These are phyloP conservation scores for Arge pagana DNA, from an alignment of 2,888 invertebrate genomes.

Conservation along the genomic window DNA sequence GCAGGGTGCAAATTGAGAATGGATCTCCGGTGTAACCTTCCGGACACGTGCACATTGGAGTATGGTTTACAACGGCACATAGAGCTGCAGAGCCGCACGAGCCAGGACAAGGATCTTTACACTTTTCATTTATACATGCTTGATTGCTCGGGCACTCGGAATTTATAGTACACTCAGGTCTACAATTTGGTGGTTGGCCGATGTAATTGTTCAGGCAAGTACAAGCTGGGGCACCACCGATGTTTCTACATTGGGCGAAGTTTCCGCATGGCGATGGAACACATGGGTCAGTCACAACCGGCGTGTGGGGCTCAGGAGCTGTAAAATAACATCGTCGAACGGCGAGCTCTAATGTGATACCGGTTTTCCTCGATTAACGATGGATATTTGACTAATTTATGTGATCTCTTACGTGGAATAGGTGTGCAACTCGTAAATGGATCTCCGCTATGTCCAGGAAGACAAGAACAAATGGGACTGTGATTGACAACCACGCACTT, in stretches of 20 bases:
- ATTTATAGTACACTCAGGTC: conserved; percentile 63
- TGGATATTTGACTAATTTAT: too few relatives aligned
- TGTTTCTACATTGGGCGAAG: conserved; percentile 63
- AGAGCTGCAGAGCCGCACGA: conserved; percentile 54
- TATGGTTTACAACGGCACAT: conserved; percentile 49
- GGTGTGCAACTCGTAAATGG: conserved; percentile 67
- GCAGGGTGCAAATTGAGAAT: conserved; percentile 41
- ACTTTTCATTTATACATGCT: conserved; percentile 60
- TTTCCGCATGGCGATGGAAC: conserved; percentile 73
- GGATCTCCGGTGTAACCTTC: conserved; percentile 51
- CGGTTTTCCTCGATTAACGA: too few relatives aligned
- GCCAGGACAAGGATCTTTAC: conserved; percentile 50
- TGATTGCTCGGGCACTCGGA: conserved; percentile 61
- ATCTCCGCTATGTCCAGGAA: conserved; percentile 66
- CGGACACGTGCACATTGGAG: conserved; percentile 54
- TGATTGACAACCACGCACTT: conserved; percentile 75
- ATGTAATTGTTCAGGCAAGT: conserved; percentile 60
- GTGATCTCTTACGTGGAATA: conserved; percentile 46
- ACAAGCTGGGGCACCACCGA: conserved; percentile 59
- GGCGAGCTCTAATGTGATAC: background rate
- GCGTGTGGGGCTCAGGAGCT: conserved; percentile 22
- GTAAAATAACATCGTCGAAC: conserved; percentile 5
- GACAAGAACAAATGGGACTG: conserved; percentile 73
- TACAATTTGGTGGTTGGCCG: conserved; percentile 63
- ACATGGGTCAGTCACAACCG: conserved; percentile 64